Conservation (phyloP, 1,140 invertebrate genomes). For the Ceratitis capitata region DNA sequence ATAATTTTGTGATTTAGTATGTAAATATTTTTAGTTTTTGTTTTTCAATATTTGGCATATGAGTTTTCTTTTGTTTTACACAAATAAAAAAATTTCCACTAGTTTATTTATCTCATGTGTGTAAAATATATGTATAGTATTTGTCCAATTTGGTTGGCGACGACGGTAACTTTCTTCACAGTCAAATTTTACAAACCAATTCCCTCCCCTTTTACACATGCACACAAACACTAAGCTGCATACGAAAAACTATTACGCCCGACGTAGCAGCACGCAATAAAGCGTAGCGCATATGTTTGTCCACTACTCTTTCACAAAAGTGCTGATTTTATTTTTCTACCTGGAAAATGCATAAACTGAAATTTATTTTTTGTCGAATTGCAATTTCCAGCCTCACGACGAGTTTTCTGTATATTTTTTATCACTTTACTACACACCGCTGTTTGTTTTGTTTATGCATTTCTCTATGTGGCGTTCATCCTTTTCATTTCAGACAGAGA, state of each 20-base stretch:
- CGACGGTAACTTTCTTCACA: constrained; percentile 8
- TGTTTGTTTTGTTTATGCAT: constrained; percentile 17
- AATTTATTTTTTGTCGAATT: too few species aligned
- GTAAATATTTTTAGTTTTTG: neutral
- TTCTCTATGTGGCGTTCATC: constrained; percentile 23
- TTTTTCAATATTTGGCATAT: neutral
- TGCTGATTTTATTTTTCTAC: neutral
- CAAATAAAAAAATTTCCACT: neutral
- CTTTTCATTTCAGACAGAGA: neutral
- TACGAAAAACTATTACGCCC: neutral
- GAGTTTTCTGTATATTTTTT: constrained; percentile 31
- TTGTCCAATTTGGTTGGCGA: neutral
- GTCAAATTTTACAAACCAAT: constrained; percentile 17
- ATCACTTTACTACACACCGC: neutral
- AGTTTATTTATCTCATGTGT: neutral
- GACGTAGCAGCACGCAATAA: constrained; percentile 11
- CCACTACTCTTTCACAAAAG: neutral
- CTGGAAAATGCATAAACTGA: neutral
- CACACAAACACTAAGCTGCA: neutral
- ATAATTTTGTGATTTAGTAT: neutral
- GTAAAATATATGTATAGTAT: neutral
- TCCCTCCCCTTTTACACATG: constrained; percentile 34
- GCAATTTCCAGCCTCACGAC: too few species aligned
- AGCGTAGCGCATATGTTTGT: neutral
- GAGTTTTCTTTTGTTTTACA: neutral